These are phyloP conservation scores for Himalopsyche tibetana DNA, from an alignment of 2,888 invertebrate genomes.

Conservation along the genomic window DNA sequence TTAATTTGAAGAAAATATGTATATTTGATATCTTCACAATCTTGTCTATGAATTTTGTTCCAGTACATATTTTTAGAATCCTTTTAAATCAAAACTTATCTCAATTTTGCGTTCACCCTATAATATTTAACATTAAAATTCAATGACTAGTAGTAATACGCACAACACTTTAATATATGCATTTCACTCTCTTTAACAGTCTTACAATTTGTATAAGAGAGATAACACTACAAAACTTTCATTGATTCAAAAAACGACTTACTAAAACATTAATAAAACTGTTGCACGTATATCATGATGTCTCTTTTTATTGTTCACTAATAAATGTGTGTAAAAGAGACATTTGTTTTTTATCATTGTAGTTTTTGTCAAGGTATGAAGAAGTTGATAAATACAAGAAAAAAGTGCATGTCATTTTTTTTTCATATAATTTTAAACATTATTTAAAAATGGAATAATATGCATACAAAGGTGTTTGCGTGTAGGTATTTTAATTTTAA, in stretches of 20 bases:
- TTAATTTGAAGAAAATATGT: too few relatives aligned
- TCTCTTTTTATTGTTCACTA: background rate
- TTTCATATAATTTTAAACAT: background rate
- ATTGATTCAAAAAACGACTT: constrained; percentile 32
- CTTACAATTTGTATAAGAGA: constrained; percentile 42
- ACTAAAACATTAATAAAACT: background rate
- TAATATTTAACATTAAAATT: constrained; percentile 35
- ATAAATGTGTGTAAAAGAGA: background rate
- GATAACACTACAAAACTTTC: constrained; percentile 43
- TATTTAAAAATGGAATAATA: constrained; percentile 31
- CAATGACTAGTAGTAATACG: constrained; percentile 18
- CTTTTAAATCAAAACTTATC: too few relatives aligned
- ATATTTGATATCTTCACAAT: too few relatives aligned
- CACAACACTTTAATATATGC: constrained; percentile 38
- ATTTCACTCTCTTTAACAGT: constrained; percentile 42
- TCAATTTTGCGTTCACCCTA: background rate
- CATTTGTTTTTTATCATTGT: background rate
- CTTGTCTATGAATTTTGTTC: too few relatives aligned
- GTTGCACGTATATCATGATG: background rate
- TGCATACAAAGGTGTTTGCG: constrained; percentile 7
- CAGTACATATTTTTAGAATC: too few relatives aligned
- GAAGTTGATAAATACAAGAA: background rate
- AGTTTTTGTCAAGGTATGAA: background rate
- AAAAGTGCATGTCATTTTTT: constrained; percentile 4
- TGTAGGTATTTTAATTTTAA: constrained; percentile 15